A percentile compares a stretch with the other conserved stretches of the same genome.
These are phyloP conservation scores for Heliconius hermathena DNA, from an alignment of 1,140 invertebrate genomes.

Conservation along the genomic window DNA sequence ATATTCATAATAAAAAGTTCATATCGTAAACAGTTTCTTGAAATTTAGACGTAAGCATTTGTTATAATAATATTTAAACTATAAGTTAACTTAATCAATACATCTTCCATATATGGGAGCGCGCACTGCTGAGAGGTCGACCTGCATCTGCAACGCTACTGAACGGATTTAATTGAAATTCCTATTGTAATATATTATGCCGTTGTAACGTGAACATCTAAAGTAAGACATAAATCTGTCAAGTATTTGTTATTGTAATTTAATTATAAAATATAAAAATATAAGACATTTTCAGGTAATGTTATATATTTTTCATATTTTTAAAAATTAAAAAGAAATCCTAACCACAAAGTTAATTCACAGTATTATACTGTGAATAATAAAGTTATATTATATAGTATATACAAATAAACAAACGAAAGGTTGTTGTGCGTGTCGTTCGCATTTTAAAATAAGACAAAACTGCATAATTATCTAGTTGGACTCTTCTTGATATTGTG, in stretches of 20 bases:
- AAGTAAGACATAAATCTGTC: neutral
- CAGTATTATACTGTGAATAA: too few relatives aligned
- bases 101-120: neutral
- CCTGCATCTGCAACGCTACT: constrained; percentile 13
- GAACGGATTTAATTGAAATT: constrained; percentile 15
- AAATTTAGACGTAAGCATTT: neutral
- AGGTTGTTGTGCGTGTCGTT: neutral
- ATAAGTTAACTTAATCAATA: constrained; percentile 14
- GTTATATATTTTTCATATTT: neutral
- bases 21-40: neutral
- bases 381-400: too few relatives aligned
- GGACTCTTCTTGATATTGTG: neutral
- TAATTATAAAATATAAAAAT: neutral
- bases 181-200: constrained; percentile 12
- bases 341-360: too few relatives aligned
- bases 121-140: constrained; percentile 7
- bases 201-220: neutral
- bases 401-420: too few relatives aligned
- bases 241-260: neutral
- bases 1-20: neutral
- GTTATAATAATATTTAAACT: constrained; percentile 1
- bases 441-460: neutral
- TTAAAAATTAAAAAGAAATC: too few relatives aligned
- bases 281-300: neutral
- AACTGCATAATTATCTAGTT: neutral